These are phyloP conservation scores for Drosophila birchii DNA, from an alignment of 2,888 invertebrate genomes.

Conservation along the genomic window DNA sequence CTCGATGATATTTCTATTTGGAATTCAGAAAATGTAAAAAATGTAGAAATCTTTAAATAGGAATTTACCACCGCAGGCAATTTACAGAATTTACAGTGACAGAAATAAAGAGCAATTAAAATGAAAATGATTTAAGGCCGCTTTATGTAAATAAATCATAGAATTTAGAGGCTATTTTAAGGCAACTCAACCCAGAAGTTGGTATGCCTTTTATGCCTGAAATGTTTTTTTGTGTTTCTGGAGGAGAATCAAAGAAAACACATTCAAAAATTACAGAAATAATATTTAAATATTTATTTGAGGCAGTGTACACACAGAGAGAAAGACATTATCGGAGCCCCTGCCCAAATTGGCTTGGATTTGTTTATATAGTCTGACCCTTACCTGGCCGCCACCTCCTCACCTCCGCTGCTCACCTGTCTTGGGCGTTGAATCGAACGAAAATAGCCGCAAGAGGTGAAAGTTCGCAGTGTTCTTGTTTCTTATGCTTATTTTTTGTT, in stretches of 20 bases:
- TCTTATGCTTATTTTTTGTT: background rate
- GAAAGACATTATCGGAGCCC: constrained; percentile 11
- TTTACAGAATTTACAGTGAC: constrained; percentile 9
- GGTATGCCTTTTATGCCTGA: background rate
- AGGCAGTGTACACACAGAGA: constrained; percentile 6
- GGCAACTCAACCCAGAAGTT: too few species aligned
- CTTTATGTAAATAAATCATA: background rate
- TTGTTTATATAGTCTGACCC: constrained; percentile 41
- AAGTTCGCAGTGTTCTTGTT: constrained; percentile 11
- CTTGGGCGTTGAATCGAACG: background rate
- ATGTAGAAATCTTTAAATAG: background rate
- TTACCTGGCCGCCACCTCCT: constrained; percentile 6
- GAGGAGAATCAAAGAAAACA: background rate
- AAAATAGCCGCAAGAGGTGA: constrained; percentile 28
- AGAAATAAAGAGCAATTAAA: constrained; percentile 2
- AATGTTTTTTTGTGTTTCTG: background rate
- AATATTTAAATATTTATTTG: background rate
- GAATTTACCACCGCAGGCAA: background rate
- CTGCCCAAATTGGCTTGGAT: constrained; percentile 21
- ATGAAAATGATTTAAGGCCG: background rate
- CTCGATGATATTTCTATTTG: background rate
- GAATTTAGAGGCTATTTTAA: background rate
- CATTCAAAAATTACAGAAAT: background rate
- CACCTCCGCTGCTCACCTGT: constrained; percentile 4
- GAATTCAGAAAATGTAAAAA: background rate